Evolutionary conservation across 2,797 vertebrate genomes (phyloP).

Genomic region (Hemibagrus guttatus): DNA sequence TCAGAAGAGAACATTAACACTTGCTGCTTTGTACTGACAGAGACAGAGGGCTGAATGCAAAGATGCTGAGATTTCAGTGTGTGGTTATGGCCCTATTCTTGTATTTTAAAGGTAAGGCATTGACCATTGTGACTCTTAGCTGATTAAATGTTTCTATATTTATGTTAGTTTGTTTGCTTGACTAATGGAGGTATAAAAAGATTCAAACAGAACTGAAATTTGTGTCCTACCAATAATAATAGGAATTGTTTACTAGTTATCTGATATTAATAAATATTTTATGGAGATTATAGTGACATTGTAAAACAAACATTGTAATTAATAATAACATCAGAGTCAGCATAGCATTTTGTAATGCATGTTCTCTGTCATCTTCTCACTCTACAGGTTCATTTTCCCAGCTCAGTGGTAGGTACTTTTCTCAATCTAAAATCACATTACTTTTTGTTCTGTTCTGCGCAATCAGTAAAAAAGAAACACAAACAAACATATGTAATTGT

Average conservation of each 20-base stretch:
- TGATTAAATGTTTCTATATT: background rate
- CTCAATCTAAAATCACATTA: background rate
- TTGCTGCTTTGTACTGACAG: background rate
- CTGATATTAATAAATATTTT: background rate
- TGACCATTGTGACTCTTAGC: background rate
- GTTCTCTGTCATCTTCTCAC: background rate
- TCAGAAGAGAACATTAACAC: background rate
- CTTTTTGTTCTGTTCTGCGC: background rate
- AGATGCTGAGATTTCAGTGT: slow-evolving; percentile 40
- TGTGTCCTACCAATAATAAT: background rate
- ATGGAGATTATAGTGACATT: background rate
- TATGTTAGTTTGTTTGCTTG: background rate
- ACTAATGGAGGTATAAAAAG: background rate
- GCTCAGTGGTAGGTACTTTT: slow-evolving; percentile 24
- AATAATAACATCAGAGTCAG: background rate
- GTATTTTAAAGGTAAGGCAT: slow-evolving; percentile 37
- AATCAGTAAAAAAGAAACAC: no score
- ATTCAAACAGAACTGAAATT: background rate
- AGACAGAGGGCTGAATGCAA: background rate
- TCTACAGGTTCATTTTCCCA: slow-evolving; percentile 44
- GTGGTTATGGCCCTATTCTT: slow-evolving; percentile 22
- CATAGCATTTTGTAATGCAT: background rate
- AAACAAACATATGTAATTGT: background rate
- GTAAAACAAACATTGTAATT: background rate
- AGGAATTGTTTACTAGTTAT: background rate